These are phyloP conservation scores for Sciurus vulgaris DNA, from an alignment of 2,797 vertebrate species.

Conservation along the genomic window DNA sequence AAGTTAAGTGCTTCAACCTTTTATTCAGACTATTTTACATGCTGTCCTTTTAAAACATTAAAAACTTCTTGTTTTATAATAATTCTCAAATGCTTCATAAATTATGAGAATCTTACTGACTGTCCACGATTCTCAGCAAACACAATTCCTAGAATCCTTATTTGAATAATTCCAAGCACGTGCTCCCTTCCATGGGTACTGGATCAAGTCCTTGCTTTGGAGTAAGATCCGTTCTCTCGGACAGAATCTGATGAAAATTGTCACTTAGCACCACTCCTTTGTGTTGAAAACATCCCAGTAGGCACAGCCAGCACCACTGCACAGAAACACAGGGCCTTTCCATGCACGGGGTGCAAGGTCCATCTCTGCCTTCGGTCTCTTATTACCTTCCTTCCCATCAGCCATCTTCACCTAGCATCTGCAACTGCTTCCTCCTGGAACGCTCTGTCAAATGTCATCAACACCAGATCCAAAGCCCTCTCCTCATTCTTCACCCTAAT, in stretches of 20 bases:
- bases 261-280: background rate
- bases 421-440: background rate
- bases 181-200: background rate
- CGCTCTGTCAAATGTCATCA: background rate
- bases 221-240: background rate
- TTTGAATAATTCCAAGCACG: background rate
- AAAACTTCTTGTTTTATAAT: slow-evolving; percentile 5
- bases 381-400: background rate
- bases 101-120: background rate
- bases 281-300: background rate
- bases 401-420: background rate
- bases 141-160: background rate
- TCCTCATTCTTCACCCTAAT: background rate
- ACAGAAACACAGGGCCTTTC: background rate
- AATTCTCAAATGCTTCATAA: background rate
- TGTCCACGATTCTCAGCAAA: background rate
- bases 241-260: background rate
- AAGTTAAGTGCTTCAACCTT: background rate
- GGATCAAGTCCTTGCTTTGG: background rate
- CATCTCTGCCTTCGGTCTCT: background rate
- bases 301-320: background rate
- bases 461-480: background rate
- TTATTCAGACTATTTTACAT: slow-evolving; percentile 20
- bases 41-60: background rate
- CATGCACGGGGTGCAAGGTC: rapidly evolving